These are phyloP conservation scores for Nomada fabriciana DNA, from an alignment of 2,888 invertebrate genomes.

Conservation along the genomic window DNA sequence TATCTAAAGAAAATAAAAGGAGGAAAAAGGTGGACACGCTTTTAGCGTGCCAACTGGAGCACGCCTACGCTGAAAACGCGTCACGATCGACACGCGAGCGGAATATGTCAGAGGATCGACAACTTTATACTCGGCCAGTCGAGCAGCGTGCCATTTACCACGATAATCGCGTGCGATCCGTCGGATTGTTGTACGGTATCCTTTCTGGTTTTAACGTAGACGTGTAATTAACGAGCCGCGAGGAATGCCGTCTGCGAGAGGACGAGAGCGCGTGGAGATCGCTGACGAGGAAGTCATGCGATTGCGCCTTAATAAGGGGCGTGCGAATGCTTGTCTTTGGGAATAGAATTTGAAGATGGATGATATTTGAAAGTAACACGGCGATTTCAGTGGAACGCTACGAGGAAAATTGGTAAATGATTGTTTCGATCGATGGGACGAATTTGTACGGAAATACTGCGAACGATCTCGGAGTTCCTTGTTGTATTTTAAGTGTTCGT, in stretches of 20 bases:
- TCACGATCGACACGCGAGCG: constrained; percentile 7
- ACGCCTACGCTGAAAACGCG: constrained; percentile 24
- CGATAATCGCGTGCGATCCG: background rate
- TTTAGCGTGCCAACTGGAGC: constrained; percentile 24
- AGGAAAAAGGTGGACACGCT: constrained; percentile 26
- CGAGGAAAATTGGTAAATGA: too few relatives aligned
- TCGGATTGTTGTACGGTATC: background rate
- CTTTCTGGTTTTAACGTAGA: background rate
- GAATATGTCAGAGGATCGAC: constrained; percentile 18
- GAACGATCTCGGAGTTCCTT: too few relatives aligned
- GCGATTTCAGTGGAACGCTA: background rate
- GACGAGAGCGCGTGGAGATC: background rate
- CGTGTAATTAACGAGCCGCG: constrained; percentile 5
- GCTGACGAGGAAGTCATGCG: too few relatives aligned
- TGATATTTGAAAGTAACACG: background rate
- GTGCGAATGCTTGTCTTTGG: background rate
- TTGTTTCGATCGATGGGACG: too few relatives aligned
- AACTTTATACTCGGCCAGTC: constrained; percentile 2
- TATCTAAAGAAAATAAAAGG: background rate
- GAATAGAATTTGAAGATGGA: background rate
- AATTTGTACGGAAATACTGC: too few relatives aligned
- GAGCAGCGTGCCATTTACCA: background rate
- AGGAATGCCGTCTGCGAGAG: background rate
- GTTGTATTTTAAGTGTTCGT: too few relatives aligned
- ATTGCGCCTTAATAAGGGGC: background rate